Conservation (phyloP, 1,140 invertebrate genomes). For the Eriocheir sinensis region DNA sequence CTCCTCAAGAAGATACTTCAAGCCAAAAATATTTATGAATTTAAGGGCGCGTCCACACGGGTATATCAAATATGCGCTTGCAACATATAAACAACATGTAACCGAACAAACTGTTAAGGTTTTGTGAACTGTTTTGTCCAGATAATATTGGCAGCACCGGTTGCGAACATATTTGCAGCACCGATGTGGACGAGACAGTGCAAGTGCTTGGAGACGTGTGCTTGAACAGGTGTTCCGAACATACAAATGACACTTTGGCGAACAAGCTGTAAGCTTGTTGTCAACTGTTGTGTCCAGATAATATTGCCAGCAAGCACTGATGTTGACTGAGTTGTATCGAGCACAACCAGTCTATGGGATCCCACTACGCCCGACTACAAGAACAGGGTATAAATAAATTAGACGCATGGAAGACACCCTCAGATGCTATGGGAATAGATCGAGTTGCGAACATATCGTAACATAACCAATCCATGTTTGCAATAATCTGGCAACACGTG, state of each 20-base stretch:
- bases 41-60: not conserved
- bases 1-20: no score
- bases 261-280: constrained; percentile 49
- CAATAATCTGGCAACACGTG: no score
- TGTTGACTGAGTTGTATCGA: not conserved
- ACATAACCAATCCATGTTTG: not conserved
- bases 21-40: no score
- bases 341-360: constrained; percentile 41
- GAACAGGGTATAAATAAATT: constrained; percentile 30
- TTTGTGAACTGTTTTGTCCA: not conserved
- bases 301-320: not conserved
- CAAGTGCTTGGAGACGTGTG: not conserved
- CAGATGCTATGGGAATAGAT: constrained; percentile 18
- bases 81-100: not conserved
- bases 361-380: constrained; percentile 33
- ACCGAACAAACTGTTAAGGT: not conserved
- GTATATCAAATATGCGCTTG: not conserved
- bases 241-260: not conserved
- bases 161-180: not conserved
- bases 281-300: constrained; percentile 17
- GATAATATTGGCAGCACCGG: not conserved
- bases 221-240: no score
- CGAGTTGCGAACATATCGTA: constrained; percentile 30
- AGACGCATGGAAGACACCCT: constrained; percentile 42
- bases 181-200: not conserved